phyloP scores from a whole-genome alignment of 2,888 invertebrate genomes.

The Hydriomena furcata region DNA sequence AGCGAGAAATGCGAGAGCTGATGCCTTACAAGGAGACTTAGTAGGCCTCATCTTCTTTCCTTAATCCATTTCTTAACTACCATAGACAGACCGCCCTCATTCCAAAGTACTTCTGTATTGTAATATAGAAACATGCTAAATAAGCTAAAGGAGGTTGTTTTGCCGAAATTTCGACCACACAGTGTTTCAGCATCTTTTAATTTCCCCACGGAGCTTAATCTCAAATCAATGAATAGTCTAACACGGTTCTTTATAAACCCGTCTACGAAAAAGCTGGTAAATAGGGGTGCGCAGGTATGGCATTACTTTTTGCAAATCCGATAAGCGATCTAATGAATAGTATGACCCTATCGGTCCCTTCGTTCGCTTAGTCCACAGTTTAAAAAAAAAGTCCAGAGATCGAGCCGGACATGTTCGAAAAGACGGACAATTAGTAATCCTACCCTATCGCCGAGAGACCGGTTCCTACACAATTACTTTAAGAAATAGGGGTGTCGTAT shows the following conservation, averaged over 20 bases:
- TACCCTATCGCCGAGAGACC: constrained; percentile 24
- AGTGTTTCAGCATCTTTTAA: constrained; percentile 7
- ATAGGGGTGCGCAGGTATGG: constrained; percentile 41
- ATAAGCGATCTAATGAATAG: too few species aligned
- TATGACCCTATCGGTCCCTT: too few species aligned
- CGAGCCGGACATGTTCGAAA: neutral
- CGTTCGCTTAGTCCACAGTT: too few species aligned
- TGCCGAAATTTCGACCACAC: constrained; percentile 3
- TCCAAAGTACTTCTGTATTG: too few species aligned
- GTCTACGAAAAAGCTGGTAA: constrained; percentile 33
- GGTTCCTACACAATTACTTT: constrained; percentile 37
- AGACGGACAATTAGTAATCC: neutral
- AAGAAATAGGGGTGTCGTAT: constrained; percentile 29
- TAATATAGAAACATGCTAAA: neutral
- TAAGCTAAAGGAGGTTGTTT: neutral
- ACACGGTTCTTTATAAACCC: constrained; percentile 20
- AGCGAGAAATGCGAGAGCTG: too few species aligned
- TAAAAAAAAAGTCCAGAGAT: constrained; percentile 4
- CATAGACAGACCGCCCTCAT: neutral
- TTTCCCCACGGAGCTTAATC: constrained; percentile 20
- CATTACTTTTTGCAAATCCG: constrained; percentile 46
- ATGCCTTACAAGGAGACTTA: too few species aligned
- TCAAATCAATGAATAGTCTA: constrained; percentile 28
- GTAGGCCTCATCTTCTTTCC: neutral
- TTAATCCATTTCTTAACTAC: neutral